Conservation (phyloP, 2,113 vertebrate species). For the Xyliphius kryptos region DNA sequence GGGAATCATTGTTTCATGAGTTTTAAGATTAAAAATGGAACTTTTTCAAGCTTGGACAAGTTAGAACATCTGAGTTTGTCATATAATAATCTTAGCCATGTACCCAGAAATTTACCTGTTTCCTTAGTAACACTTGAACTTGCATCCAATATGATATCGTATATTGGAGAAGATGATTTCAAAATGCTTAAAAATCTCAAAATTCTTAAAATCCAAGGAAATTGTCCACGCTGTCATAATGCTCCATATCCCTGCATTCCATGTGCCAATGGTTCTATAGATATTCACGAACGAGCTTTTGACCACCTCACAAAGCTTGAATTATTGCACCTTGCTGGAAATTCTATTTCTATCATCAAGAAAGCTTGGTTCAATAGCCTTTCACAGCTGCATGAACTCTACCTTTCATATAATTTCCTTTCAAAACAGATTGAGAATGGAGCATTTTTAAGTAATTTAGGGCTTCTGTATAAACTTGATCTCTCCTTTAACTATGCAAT, state of each 20-base stretch:
- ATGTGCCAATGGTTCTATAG: conserved; percentile 48
- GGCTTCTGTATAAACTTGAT: conserved; percentile 56
- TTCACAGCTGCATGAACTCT: conserved; percentile 46
- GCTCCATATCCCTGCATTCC: conserved; percentile 55
- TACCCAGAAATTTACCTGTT: conserved; percentile 47
- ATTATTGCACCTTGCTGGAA: conserved; percentile 55
- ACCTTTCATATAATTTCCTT: conserved; percentile 62
- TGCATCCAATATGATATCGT: conserved; percentile 53
- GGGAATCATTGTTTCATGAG: conserved; percentile 42
- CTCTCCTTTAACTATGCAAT: conserved; percentile 66
- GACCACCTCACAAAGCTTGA: conserved; percentile 37
- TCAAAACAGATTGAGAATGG: conserved; percentile 31
- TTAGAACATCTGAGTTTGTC: conserved; percentile 47
- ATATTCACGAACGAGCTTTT: conserved; percentile 57
- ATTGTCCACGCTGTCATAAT: conserved; percentile 69
- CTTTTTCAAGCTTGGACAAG: conserved; percentile 44
- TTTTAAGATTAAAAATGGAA: conserved; percentile 21
- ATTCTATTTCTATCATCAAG: conserved; percentile 48
- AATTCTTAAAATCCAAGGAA: conserved; percentile 57
- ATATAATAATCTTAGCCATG: conserved; percentile 53
- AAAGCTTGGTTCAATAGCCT: conserved; percentile 57
- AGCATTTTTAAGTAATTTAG: conserved; percentile 54
- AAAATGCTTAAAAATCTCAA: conserved; percentile 39
- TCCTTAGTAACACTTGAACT: conserved; percentile 42
- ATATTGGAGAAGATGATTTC: conserved; percentile 53